A percentile compares a stretch with the other conserved stretches of the same genome.
Conservation (phyloP, 2,888 invertebrate species). For the Horisme vitalbata region DNA sequence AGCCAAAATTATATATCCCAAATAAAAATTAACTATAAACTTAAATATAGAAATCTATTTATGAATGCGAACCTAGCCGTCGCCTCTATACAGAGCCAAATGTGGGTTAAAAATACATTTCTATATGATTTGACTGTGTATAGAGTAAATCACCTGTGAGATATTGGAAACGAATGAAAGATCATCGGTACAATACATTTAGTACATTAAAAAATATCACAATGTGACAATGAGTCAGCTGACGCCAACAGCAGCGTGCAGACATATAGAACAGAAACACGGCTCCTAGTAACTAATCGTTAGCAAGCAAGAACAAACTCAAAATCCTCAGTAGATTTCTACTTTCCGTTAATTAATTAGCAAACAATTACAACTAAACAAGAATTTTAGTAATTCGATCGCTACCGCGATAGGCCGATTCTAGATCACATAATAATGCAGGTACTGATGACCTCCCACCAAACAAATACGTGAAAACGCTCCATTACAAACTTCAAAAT, state of each 20-base stretch:
- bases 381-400: constrained; percentile 12
- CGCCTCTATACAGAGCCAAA: constrained; percentile 27
- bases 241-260: constrained; percentile 5
- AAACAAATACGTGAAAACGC: constrained; percentile 10
- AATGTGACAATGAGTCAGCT: constrained; percentile 2
- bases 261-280: constrained; percentile 1
- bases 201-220: constrained; percentile 14
- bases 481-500: constrained; percentile 19
- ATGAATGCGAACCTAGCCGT: constrained; percentile 41
- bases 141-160: constrained; percentile 3
- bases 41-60: constrained; percentile 61
- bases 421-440: neutral
- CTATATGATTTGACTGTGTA: constrained; percentile 24
- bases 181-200: constrained; percentile 25
- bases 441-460: constrained; percentile 29
- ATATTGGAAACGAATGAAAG: constrained; percentile 21
- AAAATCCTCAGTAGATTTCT: constrained; percentile 5
- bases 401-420: too few relatives aligned
- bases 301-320: constrained; percentile 9
- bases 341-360: constrained; percentile 15
- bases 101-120: constrained; percentile 25
- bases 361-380: constrained; percentile 15
- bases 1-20: constrained; percentile 76
- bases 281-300: constrained; percentile 2
- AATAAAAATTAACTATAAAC: constrained; percentile 75